Base-by-base conservation (phyloP, 2,888 invertebrate genomes). In the Ormyrus pomaceus region DNA sequence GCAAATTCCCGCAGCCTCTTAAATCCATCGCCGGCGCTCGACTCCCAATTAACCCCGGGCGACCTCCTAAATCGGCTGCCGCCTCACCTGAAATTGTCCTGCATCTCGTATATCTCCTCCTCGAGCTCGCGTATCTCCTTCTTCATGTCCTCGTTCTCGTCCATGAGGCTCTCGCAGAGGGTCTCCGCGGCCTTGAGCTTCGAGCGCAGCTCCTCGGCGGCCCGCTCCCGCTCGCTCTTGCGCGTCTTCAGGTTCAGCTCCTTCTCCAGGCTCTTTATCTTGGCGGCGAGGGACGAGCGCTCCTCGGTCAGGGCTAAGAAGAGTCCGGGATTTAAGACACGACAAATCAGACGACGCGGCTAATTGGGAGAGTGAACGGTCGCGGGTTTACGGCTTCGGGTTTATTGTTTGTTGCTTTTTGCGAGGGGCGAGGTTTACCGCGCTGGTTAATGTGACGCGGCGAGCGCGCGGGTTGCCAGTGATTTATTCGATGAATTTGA, bases 21-120 rank as follows among this genome's bases (percentile, higher is more conserved):
- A 19, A 19, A 19, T 19, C 19, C 19, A 19, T 19, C 19, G 19
- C 1, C 19, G 19, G 19, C 19, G 1, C 19, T 19, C 19, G 19
- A 19, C 19, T 19, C 19, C 19, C 19, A 19, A 19, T 19, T 19
- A 19, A 19, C 19, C 19, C 19, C 19, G 1, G 19, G 19, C 19
- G 19, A 19, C 19, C 19, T 19, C 19, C 19, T 19, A 19, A 19
- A 19, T 19, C 19, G 19, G 19, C 19, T 2, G 2, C 19, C 1
- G 19, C 34, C 74, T 55, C 89, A 95, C 93, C 96, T 94, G 91
- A 97, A 98, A 89, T 96, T 97, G 89, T 99, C 99, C 90, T 99
- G 99, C 95, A 99, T 95, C 91, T 99, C 99, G 88, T 99, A 99
- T 91, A 99, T 98, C 92, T 99, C 99, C 83, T 97, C 96, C 89